Percentiles rank a stretch among this genome's conserved stretches.
Evolutionary conservation across 2,797 vertebrate species (phyloP).

Genomic region (Rhyacichthys aspro): DNA sequence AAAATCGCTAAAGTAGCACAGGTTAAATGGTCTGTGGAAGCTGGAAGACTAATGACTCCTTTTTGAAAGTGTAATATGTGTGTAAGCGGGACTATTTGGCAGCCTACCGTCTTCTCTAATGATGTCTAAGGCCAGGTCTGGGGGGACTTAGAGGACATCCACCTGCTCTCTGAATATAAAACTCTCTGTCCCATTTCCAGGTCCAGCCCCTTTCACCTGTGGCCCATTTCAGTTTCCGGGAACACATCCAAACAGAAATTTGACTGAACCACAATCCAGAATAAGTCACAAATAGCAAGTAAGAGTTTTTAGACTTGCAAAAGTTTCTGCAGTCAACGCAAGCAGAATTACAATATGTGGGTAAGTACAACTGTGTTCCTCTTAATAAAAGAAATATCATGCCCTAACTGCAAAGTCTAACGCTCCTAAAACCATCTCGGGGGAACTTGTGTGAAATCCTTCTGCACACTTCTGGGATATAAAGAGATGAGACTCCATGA

Average conservation of each 20-base stretch:
- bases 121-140: slow-evolving; percentile 9
- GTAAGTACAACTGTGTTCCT: too few relatives aligned
- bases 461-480: too few relatives aligned
- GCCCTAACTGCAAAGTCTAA: too few relatives aligned
- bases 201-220: slow-evolving; percentile 51
- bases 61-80: slow-evolving; percentile 36
- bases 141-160: slow-evolving; percentile 22
- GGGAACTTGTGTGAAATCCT: too few relatives aligned
- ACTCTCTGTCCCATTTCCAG: slow-evolving; percentile 39
- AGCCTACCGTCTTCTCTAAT: slow-evolving; percentile 29
- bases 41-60: slow-evolving; percentile 40
- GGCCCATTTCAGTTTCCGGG: slow-evolving; percentile 55
- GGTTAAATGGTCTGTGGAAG: slow-evolving; percentile 52
- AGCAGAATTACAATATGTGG: too few relatives aligned
- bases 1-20: slow-evolving; percentile 54
- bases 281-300: too few relatives aligned
- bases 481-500: too few relatives aligned
- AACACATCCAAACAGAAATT: slow-evolving; percentile 55
- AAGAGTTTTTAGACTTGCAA: too few relatives aligned
- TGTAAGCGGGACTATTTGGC: slow-evolving; percentile 40
- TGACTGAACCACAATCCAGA: background rate
- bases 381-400: too few relatives aligned
- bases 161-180: slow-evolving; percentile 39
- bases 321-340: too few relatives aligned
- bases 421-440: too few relatives aligned